A percentile compares a stretch with the other conserved stretches of the same genome.
Evolutionary conservation across 2,797 vertebrate genomes (phyloP).

Genomic region (Antrozous pallidus): DNA sequence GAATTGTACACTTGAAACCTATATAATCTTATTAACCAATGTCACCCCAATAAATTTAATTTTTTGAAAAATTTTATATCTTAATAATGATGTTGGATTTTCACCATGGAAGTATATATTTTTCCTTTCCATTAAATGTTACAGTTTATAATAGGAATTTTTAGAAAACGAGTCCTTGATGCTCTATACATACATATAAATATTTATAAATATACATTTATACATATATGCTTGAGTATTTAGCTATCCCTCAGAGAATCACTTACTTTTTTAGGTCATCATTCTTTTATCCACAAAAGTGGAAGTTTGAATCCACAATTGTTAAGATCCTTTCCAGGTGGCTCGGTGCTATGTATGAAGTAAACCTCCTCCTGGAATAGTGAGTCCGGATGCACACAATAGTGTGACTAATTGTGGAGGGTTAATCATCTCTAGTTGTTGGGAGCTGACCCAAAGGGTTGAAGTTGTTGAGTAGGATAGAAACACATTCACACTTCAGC

Average conservation of each 20-base stretch:
- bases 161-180: neutral
- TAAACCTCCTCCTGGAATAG: neutral
- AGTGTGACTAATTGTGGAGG: neutral
- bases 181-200: neutral
- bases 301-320: neutral
- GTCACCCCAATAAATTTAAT: neutral
- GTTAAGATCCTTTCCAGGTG: neutral
- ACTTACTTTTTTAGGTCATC: neutral
- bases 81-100: neutral
- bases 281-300: neutral
- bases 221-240: neutral
- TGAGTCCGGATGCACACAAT: neutral
- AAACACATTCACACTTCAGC: neutral
- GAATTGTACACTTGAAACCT: neutral
- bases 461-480: neutral
- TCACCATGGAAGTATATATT: neutral
- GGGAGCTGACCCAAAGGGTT: neutral
- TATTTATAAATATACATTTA: neutral
- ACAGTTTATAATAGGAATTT: neutral
- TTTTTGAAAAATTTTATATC: neutral
- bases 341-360: neutral
- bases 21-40: neutral
- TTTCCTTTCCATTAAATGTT: constrained; percentile 24
- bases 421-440: neutral
- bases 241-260: neutral